These are phyloP conservation scores for Fukomys damarensis DNA, from an alignment of 2,113 vertebrate species.

Conservation along the genomic window DNA sequence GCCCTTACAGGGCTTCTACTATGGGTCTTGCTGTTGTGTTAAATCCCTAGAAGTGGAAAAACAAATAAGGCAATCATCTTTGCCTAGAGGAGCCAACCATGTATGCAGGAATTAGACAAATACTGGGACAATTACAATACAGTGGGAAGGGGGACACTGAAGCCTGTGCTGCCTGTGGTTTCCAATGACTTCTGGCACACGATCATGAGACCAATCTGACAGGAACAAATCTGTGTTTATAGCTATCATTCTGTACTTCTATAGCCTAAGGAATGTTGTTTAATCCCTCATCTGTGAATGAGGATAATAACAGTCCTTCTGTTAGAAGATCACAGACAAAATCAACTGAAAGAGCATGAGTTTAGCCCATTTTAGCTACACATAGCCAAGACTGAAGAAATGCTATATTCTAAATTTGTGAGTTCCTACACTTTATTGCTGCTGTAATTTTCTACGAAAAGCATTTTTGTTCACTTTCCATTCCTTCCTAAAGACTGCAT, in stretches of 20 bases:
- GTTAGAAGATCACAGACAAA: not conserved
- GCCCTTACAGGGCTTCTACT: not conserved
- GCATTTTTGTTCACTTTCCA: not conserved
- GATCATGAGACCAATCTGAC: not conserved
- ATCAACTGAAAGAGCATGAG: not conserved
- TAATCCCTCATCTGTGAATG: not conserved
- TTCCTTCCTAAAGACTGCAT: not conserved
- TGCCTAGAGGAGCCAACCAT: not conserved
- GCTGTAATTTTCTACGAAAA: not conserved
- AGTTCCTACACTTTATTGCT: not conserved
- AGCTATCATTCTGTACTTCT: not conserved
- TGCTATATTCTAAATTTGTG: not conserved
- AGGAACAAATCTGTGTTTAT: not conserved
- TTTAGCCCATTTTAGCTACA: not conserved
- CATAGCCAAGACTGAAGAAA: not conserved
- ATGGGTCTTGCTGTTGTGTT: not conserved
- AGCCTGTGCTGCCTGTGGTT: not conserved
- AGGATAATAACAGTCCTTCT: not conserved
- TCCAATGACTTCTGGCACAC: not conserved
- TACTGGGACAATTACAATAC: not conserved
- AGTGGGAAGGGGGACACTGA: not conserved
- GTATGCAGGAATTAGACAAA: not conserved
- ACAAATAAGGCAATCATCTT: not conserved
- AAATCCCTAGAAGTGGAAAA: not conserved
- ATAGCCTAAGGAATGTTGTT: not conserved